Conservation (phyloP, 2,797 vertebrate genomes). For the Spatula clypeata region DNA sequence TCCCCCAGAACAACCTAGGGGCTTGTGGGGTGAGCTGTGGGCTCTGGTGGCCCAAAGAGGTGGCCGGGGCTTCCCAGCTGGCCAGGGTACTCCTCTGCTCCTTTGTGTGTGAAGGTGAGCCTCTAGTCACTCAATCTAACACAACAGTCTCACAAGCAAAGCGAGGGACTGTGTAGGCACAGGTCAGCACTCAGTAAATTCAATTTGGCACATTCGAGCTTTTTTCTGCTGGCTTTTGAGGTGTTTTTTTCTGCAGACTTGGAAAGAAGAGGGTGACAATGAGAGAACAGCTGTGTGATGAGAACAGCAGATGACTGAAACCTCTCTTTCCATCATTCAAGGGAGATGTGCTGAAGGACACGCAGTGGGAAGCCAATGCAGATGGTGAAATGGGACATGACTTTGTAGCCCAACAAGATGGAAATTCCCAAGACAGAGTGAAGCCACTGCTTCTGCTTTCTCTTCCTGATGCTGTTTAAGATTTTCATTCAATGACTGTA, state of each 20-base stretch:
- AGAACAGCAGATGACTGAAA: neutral
- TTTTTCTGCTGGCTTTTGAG: neutral
- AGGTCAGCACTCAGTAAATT: neutral
- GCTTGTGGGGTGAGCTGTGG: neutral
- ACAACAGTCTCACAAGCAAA: fast-evolving
- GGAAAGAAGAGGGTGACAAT: neutral
- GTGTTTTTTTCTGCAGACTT: neutral
- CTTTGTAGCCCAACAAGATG: neutral
- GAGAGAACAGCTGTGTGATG: neutral
- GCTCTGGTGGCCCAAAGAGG: neutral
- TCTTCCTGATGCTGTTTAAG: neutral
- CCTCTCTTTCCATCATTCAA: neutral
- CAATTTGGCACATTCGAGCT: neutral
- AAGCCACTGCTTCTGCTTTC: slow-evolving; percentile 32
- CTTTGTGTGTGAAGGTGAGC: neutral
- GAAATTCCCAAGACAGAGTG: neutral
- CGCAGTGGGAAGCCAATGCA: neutral
- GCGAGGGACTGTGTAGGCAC: neutral
- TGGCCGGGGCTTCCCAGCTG: neutral
- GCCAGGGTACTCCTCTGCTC: neutral
- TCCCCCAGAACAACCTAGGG: neutral
- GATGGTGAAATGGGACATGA: neutral
- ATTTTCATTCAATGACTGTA: neutral
- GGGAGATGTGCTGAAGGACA: neutral
- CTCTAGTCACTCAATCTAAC: neutral